Percentiles rank a stretch among this genome's conserved stretches.
phyloP scores from a whole-genome alignment of 1,140 invertebrate genomes.

The Lepidostoma basale region DNA sequence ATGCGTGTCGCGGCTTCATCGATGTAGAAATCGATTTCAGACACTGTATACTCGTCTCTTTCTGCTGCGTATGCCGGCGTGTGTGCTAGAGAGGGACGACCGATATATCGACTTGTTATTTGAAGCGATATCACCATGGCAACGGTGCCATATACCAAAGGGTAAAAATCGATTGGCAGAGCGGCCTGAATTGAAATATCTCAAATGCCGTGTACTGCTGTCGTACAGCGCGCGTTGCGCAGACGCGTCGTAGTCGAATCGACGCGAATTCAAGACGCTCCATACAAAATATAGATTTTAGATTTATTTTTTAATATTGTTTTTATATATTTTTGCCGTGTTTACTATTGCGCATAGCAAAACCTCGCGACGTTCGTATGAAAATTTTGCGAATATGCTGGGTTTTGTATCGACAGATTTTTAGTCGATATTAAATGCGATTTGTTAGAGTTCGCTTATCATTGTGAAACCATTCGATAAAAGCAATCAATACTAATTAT shows the following conservation, averaged over 20 bases:
- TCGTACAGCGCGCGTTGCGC: too few species aligned
- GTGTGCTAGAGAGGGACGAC: constrained; percentile 17
- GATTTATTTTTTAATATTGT: too few species aligned
- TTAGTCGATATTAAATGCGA: constrained; percentile 19
- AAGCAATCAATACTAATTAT: too few species aligned
- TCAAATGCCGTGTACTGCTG: background rate
- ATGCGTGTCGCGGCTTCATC: constrained; percentile 25
- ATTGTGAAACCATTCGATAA: too few species aligned
- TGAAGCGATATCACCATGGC: constrained; percentile 27
- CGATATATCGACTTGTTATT: constrained; percentile 29
- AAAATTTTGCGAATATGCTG: too few species aligned
- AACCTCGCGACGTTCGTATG: too few species aligned
- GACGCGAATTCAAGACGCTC: too few species aligned
- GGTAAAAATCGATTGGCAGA: constrained; percentile 5
- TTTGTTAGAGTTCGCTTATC: too few species aligned
- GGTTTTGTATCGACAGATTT: background rate
- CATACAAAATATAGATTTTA: too few species aligned
- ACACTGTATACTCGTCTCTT: constrained; percentile 22
- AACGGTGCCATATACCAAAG: constrained; percentile 6
- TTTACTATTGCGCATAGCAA: too few species aligned
- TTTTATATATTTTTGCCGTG: too few species aligned
- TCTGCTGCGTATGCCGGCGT: background rate
- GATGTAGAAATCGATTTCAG: constrained; percentile 39
- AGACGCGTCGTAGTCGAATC: too few species aligned
- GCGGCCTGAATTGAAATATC: background rate